Percentiles rank a stretch among this genome's conserved stretches.
phyloP scores from a whole-genome alignment of 2,888 invertebrate genomes.

The Eulithis prunata region DNA sequence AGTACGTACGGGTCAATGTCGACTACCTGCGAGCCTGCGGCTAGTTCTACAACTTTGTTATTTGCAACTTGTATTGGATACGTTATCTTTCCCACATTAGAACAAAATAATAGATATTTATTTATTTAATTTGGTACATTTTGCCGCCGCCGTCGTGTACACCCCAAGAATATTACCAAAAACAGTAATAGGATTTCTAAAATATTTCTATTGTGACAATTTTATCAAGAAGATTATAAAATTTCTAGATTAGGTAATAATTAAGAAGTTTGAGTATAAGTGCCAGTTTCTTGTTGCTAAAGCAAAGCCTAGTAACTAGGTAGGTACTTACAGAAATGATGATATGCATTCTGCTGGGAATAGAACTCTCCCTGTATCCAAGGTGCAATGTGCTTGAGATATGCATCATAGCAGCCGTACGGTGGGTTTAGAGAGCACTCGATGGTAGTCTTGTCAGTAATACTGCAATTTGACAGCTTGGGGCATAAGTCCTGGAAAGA shows the following conservation, averaged over 20 bases:
- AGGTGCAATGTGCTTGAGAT: constrained; percentile 50
- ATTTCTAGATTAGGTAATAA: too few species aligned
- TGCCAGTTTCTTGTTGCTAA: too few species aligned
- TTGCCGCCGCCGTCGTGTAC: too few species aligned
- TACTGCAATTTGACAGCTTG: not conserved
- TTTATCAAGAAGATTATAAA: too few species aligned
- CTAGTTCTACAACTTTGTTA: not conserved
- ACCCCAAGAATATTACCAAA: too few species aligned
- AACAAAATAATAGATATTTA: too few species aligned
- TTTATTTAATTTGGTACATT: too few species aligned
- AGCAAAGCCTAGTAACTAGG: not conserved
- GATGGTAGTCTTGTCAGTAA: constrained; percentile 23
- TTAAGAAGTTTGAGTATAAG: too few species aligned
- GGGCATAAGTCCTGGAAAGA: not conserved
- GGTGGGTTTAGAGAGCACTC: constrained; percentile 41
- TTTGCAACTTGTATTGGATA: not conserved
- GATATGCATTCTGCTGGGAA: constrained; percentile 11
- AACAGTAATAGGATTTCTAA: too few species aligned
- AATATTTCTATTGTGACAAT: too few species aligned
- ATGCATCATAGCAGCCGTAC: constrained; percentile 44
- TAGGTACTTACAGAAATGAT: constrained; percentile 48
- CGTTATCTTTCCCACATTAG: too few species aligned
- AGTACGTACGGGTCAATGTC: constrained; percentile 4
- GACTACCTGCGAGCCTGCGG: not conserved
- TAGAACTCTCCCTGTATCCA: constrained; percentile 49